Conservation (phyloP, 2,113 vertebrate species). For the Petroica traversi region DNA sequence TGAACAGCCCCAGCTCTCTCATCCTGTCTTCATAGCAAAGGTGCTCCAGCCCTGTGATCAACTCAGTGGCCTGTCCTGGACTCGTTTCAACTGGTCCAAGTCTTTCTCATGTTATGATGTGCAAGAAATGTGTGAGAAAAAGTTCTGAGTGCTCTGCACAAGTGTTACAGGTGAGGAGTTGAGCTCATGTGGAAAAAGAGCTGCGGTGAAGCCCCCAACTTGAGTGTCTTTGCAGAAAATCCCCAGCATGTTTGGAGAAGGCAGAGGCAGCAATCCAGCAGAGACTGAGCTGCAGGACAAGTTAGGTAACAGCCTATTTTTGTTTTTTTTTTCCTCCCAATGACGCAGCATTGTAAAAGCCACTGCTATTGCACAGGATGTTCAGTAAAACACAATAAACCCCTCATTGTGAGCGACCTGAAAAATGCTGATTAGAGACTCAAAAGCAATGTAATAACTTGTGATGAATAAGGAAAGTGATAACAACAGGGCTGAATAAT, state of each 20-base stretch:
- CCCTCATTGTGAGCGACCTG: background rate
- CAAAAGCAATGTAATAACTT: background rate
- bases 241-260: background rate
- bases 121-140: background rate
- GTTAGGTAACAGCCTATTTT: background rate
- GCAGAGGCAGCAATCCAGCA: background rate
- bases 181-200: background rate
- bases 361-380: background rate
- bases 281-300: background rate
- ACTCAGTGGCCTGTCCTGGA: background rate
- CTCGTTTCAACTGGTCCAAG: rapidly evolving
- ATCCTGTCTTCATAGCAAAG: background rate
- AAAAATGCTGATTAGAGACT: background rate
- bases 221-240: background rate
- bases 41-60: background rate
- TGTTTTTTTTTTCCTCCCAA: background rate
- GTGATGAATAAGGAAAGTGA: background rate
- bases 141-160: background rate
- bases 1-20: background rate
- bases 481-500: background rate
- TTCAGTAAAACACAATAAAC: background rate
- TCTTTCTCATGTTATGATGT: background rate
- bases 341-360: background rate
- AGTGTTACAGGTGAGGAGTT: background rate
- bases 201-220: background rate